Evolutionary conservation across 2,113 vertebrate genomes (phyloP).

Genomic region (Herpailurus yagouaroundi): DNA sequence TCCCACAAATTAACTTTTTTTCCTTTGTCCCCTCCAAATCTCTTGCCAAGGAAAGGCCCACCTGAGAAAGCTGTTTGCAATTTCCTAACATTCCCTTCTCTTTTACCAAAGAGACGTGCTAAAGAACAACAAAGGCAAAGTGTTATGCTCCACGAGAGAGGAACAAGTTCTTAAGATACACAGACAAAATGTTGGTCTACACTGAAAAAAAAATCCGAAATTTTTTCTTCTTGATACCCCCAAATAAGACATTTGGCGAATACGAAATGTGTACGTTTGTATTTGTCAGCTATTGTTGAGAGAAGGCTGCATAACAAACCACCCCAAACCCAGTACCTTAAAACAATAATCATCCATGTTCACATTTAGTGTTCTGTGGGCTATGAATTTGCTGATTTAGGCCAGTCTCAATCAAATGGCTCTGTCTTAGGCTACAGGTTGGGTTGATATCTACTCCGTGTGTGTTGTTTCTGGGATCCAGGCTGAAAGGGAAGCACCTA

Average conservation of each 20-base stretch:
- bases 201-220: not conserved
- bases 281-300: not conserved
- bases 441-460: not conserved
- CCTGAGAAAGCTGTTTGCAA: not conserved
- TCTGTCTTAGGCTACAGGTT: not conserved
- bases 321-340: not conserved
- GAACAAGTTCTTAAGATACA: not conserved
- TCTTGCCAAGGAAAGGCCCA: not conserved
- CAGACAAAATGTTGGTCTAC: not conserved
- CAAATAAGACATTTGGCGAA: constrained; percentile 22
- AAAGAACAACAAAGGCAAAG: not conserved
- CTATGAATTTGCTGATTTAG: not conserved
- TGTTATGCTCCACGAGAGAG: not conserved
- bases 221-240: not conserved
- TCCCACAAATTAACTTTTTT: no score
- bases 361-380: not conserved
- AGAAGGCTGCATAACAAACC: not conserved
- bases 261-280: not conserved
- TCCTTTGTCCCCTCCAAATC: not conserved
- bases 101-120: not conserved
- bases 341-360: not conserved
- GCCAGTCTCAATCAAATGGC: not conserved
- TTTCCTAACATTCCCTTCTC: not conserved
- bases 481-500: not conserved
- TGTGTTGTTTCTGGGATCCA: not conserved